These are phyloP conservation scores for Dendrolimus houi DNA, from an alignment of 2,888 invertebrate species.

Conservation along the genomic window DNA sequence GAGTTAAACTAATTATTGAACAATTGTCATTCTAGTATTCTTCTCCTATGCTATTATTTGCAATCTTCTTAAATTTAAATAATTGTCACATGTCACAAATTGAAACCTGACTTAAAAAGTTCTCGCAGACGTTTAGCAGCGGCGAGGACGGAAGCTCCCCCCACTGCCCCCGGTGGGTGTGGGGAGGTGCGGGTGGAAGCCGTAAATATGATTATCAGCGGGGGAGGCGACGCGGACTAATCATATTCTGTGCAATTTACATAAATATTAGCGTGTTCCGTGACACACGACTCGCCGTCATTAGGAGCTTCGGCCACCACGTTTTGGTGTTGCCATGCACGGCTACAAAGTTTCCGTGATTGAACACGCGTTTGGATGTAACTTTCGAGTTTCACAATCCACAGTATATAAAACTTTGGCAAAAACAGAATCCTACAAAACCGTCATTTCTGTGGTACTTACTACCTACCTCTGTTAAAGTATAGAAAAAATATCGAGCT, in stretches of 20 bases:
- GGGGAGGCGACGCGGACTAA: slow-evolving; percentile 73
- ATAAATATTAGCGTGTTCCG: slow-evolving; percentile 74
- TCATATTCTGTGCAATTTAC: slow-evolving; percentile 76
- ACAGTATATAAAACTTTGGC: no score
- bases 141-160: slow-evolving; percentile 24
- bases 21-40: no score
- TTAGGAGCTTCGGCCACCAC: slow-evolving; percentile 39
- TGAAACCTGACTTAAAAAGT: slow-evolving; percentile 15
- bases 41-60: no score
- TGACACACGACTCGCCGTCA: slow-evolving; percentile 59
- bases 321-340: slow-evolving; percentile 1
- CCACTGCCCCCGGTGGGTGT: background rate
- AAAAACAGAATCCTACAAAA: no score
- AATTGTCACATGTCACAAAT: background rate
- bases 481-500: no score
- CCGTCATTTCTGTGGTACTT: no score
- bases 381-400: no score
- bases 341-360: no score
- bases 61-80: no score
- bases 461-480: no score
- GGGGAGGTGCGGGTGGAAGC: slow-evolving; percentile 25
- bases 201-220: slow-evolving; percentile 75
- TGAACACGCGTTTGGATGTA: no score
- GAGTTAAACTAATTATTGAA: no score
- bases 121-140: slow-evolving; percentile 13